These are phyloP conservation scores for Ceraclea dissimilis DNA, from an alignment of 2,888 invertebrate genomes.

Conservation along the genomic window DNA sequence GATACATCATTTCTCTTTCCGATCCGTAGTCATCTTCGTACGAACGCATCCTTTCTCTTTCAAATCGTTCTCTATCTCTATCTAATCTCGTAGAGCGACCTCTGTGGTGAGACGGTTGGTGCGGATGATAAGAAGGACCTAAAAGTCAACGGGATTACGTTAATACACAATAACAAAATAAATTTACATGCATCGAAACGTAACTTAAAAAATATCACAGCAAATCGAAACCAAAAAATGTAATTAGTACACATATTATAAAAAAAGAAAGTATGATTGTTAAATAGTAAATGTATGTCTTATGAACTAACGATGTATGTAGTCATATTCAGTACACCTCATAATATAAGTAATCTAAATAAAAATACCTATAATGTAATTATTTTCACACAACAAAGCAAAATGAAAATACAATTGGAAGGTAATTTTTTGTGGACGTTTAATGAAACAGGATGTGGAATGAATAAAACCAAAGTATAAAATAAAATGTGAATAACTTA, in stretches of 20 bases:
- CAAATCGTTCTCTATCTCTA: conserved; percentile 33
- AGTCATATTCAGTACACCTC: too few relatives aligned
- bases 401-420: too few relatives aligned
- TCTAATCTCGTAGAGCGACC: conserved; percentile 41
- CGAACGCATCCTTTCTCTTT: conserved; percentile 37
- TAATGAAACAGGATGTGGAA: too few relatives aligned
- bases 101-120: conserved; percentile 34
- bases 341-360: too few relatives aligned
- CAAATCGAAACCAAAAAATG: background rate
- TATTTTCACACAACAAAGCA: too few relatives aligned
- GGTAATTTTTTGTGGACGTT: too few relatives aligned
- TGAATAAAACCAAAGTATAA: too few relatives aligned
- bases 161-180: background rate
- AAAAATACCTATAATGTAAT: too few relatives aligned
- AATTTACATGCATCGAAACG: background rate
- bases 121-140: conserved; percentile 39
- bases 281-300: too few relatives aligned
- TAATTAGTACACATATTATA: background rate
- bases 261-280: too few relatives aligned
- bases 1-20: conserved; percentile 33
- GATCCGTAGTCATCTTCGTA: conserved; percentile 48
- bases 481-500: too few relatives aligned
- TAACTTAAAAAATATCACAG: background rate
- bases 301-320: too few relatives aligned
- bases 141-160: conserved; percentile 18